Conservation (phyloP, 2,888 invertebrate genomes). For the Caenorhabditis angaria region DNA sequence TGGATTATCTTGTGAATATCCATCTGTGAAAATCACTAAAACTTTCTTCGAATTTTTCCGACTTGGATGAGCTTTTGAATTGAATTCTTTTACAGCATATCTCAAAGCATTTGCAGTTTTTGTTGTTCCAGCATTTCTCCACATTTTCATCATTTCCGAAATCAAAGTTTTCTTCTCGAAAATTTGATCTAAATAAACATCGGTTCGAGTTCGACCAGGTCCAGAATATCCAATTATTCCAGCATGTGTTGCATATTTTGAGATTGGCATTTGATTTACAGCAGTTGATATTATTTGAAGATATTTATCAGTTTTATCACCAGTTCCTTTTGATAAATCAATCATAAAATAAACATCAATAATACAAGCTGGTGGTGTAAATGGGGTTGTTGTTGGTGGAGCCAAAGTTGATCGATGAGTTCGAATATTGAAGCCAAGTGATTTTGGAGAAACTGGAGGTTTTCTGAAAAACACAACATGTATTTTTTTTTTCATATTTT, state of each 20-base stretch:
- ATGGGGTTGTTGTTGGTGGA: constrained; percentile 20
- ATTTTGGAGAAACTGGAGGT: constrained; percentile 3
- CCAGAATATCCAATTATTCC: constrained; percentile 51
- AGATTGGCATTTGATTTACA: constrained; percentile 44
- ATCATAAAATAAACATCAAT: constrained; percentile 46
- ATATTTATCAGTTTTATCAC: constrained; percentile 51
- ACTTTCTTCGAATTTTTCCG: constrained; percentile 48
- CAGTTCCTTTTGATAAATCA: constrained; percentile 51
- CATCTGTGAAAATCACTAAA: constrained; percentile 63
- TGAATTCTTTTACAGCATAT: constrained; percentile 50
- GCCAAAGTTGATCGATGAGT: neutral
- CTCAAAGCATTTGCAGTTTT: constrained; percentile 59
- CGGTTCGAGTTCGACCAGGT: constrained; percentile 37
- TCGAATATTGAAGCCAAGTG: neutral
- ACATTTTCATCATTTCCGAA: constrained; percentile 51
- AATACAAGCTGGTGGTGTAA: constrained; percentile 23
- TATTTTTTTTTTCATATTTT: neutral
- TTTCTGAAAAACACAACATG: constrained; percentile 5
- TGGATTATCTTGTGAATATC: constrained; percentile 61
- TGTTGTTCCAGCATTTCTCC: constrained; percentile 58
- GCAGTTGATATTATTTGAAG: constrained; percentile 46
- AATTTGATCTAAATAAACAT: constrained; percentile 43
- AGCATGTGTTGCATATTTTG: constrained; percentile 34
- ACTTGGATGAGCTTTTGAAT: constrained; percentile 38
- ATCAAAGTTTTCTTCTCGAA: constrained; percentile 48